Conservation (phyloP, 2,888 invertebrate genomes). For the Spilarctia lutea region DNA sequence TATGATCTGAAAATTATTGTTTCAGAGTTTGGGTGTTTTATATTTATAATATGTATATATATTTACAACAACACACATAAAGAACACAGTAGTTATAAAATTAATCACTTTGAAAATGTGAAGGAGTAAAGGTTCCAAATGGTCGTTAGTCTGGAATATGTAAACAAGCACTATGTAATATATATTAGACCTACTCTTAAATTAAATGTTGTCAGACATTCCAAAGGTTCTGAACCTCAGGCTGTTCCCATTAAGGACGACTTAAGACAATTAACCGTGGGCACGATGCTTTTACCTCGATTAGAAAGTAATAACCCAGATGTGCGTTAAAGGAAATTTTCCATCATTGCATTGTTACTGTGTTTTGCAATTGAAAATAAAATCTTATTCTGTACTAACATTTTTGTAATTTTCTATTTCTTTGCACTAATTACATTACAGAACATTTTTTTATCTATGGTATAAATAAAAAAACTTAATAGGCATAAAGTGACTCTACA, state of each 20-base stretch:
- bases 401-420: neutral
- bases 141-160: neutral
- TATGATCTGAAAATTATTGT: too few relatives aligned
- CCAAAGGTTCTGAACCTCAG: slow-evolving; percentile 25
- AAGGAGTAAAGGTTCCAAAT: neutral
- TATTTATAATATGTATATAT: too few relatives aligned
- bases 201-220: slow-evolving; percentile 18
- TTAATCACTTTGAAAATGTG: neutral
- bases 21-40: too few relatives aligned
- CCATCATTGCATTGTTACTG: neutral
- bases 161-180: neutral
- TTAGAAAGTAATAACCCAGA: slow-evolving; percentile 47
- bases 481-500: too few relatives aligned
- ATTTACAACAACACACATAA: too few relatives aligned
- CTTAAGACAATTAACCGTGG: slow-evolving; percentile 50
- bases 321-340: slow-evolving; percentile 25
- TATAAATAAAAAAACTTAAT: too few relatives aligned
- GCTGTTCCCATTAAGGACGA: slow-evolving; percentile 43
- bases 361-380: too few relatives aligned
- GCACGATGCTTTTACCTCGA: slow-evolving; percentile 50
- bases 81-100: too few relatives aligned
- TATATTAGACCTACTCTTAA: neutral
- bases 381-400: too few relatives aligned
- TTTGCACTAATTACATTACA: too few relatives aligned
- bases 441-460: too few relatives aligned